Evolutionary conservation across 2,888 invertebrate genomes (phyloP).

Genomic region (Idaea straminata): DNA sequence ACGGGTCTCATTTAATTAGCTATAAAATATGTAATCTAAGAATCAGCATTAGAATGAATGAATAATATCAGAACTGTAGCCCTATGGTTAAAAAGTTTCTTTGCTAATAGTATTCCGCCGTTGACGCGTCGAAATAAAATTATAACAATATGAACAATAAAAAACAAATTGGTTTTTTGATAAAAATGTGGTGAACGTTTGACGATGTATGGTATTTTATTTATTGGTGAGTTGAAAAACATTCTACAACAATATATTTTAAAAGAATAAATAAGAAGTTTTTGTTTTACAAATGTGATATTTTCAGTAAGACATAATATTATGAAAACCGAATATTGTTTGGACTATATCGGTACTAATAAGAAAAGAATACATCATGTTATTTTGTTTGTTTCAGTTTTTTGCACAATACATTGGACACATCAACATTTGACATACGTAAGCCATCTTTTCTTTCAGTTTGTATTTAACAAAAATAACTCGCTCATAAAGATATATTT

Average conservation of each 20-base stretch:
- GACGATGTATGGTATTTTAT: conserved; percentile 1
- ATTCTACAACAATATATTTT: not conserved
- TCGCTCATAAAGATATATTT: no score
- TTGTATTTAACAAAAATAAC: not conserved
- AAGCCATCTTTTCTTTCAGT: conserved; percentile 18
- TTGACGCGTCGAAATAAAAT: not conserved
- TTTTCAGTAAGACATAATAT: not conserved
- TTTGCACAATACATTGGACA: conserved; percentile 38
- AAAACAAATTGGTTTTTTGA: not conserved
- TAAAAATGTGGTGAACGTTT: not conserved
- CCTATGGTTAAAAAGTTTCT: not conserved
- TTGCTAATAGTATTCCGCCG: no score
- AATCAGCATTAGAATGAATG: no score
- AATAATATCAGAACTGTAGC: no score
- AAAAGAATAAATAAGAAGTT: not conserved
- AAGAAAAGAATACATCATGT: not conserved
- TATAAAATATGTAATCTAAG: not conserved
- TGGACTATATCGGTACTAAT: not conserved
- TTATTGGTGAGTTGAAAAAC: conserved; percentile 33
- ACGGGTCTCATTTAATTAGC: not conserved
- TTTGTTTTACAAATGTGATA: not conserved
- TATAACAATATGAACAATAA: not conserved
- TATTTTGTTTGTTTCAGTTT: conserved; percentile 39
- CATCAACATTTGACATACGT: conserved; percentile 53
- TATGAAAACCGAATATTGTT: not conserved